Evolutionary conservation across 2,888 invertebrate genomes (phyloP).

Genomic region (Coelogynopora nodosa): DNA sequence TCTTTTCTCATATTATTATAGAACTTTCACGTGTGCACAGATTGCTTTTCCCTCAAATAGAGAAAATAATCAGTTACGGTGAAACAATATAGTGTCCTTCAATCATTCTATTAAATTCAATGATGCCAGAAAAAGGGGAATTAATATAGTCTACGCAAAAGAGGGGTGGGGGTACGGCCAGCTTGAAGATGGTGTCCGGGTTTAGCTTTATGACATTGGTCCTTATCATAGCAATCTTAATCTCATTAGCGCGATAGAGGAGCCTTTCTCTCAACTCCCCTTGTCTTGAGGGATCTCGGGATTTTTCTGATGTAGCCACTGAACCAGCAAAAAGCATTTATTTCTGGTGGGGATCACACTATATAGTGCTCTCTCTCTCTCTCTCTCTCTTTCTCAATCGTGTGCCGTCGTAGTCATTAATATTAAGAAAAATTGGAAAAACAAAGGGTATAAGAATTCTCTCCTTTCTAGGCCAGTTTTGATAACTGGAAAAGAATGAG

Average conservation of each 20-base stretch:
- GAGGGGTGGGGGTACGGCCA: not conserved
- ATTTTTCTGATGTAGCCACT: not conserved
- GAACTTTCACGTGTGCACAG: not conserved
- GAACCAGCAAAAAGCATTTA: not conserved
- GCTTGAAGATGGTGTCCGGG: not conserved
- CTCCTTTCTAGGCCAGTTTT: not conserved
- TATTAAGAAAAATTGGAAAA: not conserved
- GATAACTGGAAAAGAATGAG: not conserved
- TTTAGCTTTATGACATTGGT: not conserved
- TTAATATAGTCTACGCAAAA: not conserved
- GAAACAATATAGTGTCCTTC: not conserved
- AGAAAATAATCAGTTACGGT: not conserved
- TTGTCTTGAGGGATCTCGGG: not conserved
- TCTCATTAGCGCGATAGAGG: not conserved
- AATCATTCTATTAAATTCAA: not conserved
- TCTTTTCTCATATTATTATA: not conserved
- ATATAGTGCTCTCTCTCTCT: not conserved
- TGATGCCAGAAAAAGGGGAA: not conserved
- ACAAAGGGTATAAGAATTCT: not conserved
- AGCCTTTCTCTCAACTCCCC: not conserved
- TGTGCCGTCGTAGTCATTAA: not conserved
- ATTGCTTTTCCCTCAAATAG: not conserved
- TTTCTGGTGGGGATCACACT: not conserved
- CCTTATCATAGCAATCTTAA: not conserved
- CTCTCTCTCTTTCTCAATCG: not conserved